Base-by-base conservation (phyloP, 2,888 invertebrate genomes). In the Drosophila tanythrix region DNA sequence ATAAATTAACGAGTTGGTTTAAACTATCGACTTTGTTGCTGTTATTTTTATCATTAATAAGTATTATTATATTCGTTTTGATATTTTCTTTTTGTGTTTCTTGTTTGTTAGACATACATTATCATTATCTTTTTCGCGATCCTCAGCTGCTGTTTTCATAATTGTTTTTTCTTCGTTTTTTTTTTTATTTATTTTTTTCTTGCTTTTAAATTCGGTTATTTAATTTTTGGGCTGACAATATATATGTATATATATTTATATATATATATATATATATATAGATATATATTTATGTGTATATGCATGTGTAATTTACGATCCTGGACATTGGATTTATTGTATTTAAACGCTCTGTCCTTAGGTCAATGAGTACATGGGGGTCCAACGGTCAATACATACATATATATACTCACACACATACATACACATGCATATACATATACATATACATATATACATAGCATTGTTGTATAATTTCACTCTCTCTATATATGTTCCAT, bases 161-260 rank as follows among this genome's bases (percentile, higher is more conserved):
- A 58, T 48, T 33, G 73, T 63, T 64, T 13, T 40, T 50, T 8
- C 3, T 11, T 56, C 48, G 70, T 31, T 13, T 25, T 60, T 70
- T 70, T 18, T 3, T n/a, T 60, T 70, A 21, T 1, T 64, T 60
- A 5, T 33, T 59, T 18, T 18, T 51, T 15, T 60, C 55, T 74
- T 36, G 13, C 27, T 59, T 70, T 77, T 85, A 85, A 85, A 88
- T 82, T 86, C 81, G 79, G 76, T 87, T 87, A 79, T 58, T 82
- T 68, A 70, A 60, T 55, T 77, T 60, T 68, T 55, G 51, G 61
- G 46, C 62, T 65, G 40, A 64, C 62, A 46, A 46, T 69, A 61
- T 50, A 57, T 64, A 46, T 58, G 50, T 65, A 63, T 69, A 53
- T 64, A 57, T 56, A 62, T 62, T 33, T 80, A 29, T 75, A 27